Conservation (phyloP, 2,113 vertebrate genomes). For the Cyphomyrus plagiostoma region DNA sequence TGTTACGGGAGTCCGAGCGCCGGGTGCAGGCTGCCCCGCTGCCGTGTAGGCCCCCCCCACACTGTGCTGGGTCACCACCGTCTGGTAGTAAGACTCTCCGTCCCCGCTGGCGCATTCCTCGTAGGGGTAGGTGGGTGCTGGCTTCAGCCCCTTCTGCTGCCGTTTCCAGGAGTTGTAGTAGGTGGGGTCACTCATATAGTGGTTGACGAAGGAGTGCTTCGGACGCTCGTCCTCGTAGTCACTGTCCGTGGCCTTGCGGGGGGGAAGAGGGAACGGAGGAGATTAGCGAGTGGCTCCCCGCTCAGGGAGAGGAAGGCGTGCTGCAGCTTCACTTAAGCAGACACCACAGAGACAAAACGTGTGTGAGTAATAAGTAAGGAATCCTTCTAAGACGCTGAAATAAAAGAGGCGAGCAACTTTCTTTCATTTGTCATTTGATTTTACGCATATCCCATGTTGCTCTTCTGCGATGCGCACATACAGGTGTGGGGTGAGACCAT, state of each 20-base stretch:
- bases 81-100: conserved; percentile 77
- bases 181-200: conserved; percentile 95
- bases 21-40: conserved; percentile 69
- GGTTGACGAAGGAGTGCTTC: conserved; percentile 96
- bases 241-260: conserved; percentile 74
- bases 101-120: conserved; percentile 75
- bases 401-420: background rate
- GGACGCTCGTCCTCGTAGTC: conserved; percentile 84
- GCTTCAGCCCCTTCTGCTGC: conserved; percentile 75
- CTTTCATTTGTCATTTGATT: background rate
- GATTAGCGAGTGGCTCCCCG: background rate
- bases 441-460: background rate
- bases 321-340: background rate
- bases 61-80: conserved; percentile 91
- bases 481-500: background rate
- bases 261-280: conserved; percentile 5
- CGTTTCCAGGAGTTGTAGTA: conserved; percentile 96
- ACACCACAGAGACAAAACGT: background rate
- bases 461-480: background rate
- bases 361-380: background rate
- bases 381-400: background rate
- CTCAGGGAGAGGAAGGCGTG: background rate
- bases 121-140: conserved; percentile 65
- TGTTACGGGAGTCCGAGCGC: conserved; percentile 84
- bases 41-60: conserved; percentile 84